Conservation (phyloP, 2,113 vertebrate species). For the Lophochroa leadbeateri region DNA sequence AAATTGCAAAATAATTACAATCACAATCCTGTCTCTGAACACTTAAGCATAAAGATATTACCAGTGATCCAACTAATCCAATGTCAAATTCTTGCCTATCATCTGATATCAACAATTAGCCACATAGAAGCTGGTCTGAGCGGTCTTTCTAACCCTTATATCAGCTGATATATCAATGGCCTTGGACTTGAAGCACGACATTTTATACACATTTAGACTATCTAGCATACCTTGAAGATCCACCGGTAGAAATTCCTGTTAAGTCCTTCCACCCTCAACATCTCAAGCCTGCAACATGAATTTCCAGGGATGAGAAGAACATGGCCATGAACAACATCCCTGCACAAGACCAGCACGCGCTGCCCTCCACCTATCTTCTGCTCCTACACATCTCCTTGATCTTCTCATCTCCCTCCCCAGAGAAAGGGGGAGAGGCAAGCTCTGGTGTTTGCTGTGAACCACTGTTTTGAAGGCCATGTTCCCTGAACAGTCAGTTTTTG, state of each 20-base stretch:
- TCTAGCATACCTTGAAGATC: accelerated
- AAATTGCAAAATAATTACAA: not conserved
- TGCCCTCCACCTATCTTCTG: not conserved
- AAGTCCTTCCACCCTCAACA: too few species aligned
- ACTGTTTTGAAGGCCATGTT: accelerated
- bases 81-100: accelerated
- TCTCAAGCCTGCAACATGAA: not conserved
- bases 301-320: not conserved
- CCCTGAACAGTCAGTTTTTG: accelerated
- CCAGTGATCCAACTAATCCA: accelerated
- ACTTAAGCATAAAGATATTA: not conserved
- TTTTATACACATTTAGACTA: not conserved
- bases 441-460: accelerated
- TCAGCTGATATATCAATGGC: not conserved
- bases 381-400: not conserved
- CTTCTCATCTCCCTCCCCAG: not conserved
- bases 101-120: accelerated
- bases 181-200: not conserved
- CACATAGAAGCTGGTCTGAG: not conserved
- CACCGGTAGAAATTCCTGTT: accelerated
- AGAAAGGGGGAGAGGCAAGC: not conserved
- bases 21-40: not conserved
- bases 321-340: not conserved
- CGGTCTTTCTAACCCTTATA: accelerated
- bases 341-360: accelerated